These are phyloP conservation scores for Athalia rosae DNA, from an alignment of 2,888 invertebrate genomes.

Conservation along the genomic window DNA sequence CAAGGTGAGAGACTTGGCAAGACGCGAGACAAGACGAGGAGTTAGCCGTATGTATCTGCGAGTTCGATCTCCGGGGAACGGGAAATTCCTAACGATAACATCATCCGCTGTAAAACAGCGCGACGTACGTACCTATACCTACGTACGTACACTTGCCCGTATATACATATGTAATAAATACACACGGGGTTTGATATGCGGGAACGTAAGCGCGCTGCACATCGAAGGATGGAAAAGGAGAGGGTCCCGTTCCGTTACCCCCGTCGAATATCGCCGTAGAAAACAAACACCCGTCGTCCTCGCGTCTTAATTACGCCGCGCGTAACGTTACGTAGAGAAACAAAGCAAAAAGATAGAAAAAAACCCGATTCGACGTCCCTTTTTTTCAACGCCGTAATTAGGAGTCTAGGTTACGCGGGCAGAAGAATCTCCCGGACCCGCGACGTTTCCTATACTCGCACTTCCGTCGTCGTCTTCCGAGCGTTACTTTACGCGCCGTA, in stretches of 20 bases:
- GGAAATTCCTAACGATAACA: slow-evolving; percentile 45
- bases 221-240: slow-evolving; percentile 52
- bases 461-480: background rate
- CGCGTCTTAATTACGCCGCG: slow-evolving; percentile 30
- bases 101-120: slow-evolving; percentile 31
- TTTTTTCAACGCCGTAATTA: slow-evolving; percentile 23
- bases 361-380: slow-evolving; percentile 55
- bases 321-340: slow-evolving; percentile 47
- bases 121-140: background rate
- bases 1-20: slow-evolving; percentile 38
- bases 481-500: too few relatives aligned
- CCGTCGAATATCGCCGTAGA: slow-evolving; percentile 54
- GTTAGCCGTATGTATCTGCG: slow-evolving; percentile 36
- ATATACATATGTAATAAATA: slow-evolving; percentile 28
- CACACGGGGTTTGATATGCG: background rate
- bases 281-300: slow-evolving; percentile 32
- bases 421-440: slow-evolving; percentile 8
- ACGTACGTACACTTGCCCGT: background rate
- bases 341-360: slow-evolving; percentile 56
- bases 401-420: slow-evolving; percentile 38
- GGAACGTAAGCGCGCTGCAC: background rate
- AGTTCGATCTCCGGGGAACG: slow-evolving; percentile 40
- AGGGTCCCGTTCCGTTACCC: slow-evolving; percentile 50
- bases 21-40: slow-evolving; percentile 29
- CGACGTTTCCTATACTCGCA: background rate